Conservation (phyloP, 92 coral and sea anemone genomes). For the Umimayanthus kanabou region DNA sequence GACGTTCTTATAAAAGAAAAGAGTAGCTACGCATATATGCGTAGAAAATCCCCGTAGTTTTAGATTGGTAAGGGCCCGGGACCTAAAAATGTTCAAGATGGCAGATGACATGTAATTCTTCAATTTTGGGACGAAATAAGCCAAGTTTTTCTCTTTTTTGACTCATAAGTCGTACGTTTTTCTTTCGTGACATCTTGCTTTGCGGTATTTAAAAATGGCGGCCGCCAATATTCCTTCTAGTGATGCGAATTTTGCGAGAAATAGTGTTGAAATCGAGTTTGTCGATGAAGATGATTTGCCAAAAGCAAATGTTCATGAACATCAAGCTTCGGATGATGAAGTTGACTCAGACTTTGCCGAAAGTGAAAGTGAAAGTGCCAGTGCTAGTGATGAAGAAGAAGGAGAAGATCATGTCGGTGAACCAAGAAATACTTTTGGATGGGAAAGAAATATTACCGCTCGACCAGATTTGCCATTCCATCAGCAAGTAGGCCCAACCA, state of each 20-base stretch:
- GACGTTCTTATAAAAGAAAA: no score
- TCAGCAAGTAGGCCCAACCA: background rate
- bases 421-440: slow-evolving; percentile 8
- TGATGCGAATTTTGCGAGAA: slow-evolving; percentile 3
- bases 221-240: background rate
- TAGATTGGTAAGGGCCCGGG: background rate
- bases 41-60: slow-evolving; percentile 6
- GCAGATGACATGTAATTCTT: background rate
- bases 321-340: slow-evolving; percentile 32
- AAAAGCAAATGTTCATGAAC: slow-evolving; percentile 39
- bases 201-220: background rate
- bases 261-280: slow-evolving; percentile 42
- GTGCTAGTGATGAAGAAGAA: slow-evolving; percentile 39
- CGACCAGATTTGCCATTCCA: slow-evolving; percentile 15
- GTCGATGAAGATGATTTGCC: slow-evolving; percentile 37
- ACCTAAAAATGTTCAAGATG: background rate
- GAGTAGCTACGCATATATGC: no score
- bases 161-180: background rate
- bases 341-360: slow-evolving; percentile 31
- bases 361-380: slow-evolving; percentile 36
- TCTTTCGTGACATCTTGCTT: background rate
- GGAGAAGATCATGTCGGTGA: slow-evolving; percentile 27
- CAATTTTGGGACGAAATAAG: background rate
- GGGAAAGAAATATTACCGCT: slow-evolving; percentile 14
- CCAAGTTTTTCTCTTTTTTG: background rate